Base-by-base conservation (phyloP, 2,888 invertebrate genomes). In the Acleris laterana region DNA sequence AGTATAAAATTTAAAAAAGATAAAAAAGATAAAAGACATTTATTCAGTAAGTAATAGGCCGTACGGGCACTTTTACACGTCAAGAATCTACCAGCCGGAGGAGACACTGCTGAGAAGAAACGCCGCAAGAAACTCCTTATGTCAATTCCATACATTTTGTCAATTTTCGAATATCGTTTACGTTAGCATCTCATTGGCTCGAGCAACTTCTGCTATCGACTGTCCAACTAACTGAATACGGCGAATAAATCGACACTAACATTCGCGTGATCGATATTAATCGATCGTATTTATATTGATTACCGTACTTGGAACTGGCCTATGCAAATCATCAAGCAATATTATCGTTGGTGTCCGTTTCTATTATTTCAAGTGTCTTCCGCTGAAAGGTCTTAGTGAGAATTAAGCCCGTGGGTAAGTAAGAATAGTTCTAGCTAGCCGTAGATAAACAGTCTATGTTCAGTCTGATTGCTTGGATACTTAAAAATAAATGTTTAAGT, bases 231-330 rank as follows among this genome's bases (percentile, higher is more conserved):
- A 55, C 19, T 38, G 9, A 11, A 13, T 17, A 74, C 68, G 69
- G 64, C 68, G 70, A 77, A 80, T 77, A 76, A 74, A 77, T 77
- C 75, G 74, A 70, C 71, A 56, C 55, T 32, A 69, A 71, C 67
- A 74, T 74, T 74, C 75, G 73, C 75, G 71, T 80, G 83, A 82
- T 77, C 77, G 77, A 79, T 81, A 84, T 78, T 77, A 85, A 87
- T 83, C 79, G 82, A 80, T 77, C 74, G 69, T 72, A 85, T 86
- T 82, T 78, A 82, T 84, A 79, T 83, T 78, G 83, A 83, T 87
- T 83, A 74, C 68, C 65, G 57, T 80, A 78, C 79, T 68, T 65
- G 62, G 79, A 77, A 82, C 70, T 71, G 67, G 61, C 68, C 64
- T 49, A 17, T 52, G 66, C 66, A 56, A 51, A 61, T 62, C 66